Base-by-base conservation (phyloP, 2,113 vertebrate genomes). In the Oreochromis tanganicae region DNA sequence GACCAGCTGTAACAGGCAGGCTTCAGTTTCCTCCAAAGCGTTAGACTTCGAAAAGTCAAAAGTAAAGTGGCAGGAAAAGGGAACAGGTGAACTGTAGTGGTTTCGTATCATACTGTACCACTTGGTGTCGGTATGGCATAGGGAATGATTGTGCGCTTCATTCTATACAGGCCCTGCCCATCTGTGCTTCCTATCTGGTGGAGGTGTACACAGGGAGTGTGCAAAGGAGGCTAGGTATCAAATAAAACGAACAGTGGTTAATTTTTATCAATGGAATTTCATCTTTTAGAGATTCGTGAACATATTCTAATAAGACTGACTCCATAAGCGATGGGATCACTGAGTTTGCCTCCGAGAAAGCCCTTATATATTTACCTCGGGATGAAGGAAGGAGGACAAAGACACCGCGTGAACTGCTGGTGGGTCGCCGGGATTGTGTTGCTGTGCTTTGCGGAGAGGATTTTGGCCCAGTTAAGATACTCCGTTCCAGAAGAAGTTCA, bases 401-500 rank as follows among this genome's bases (percentile, higher is more conserved):
- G 91, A 19, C 80, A 34, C 52, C 71, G 86, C 1, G 52, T 1
- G 86, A 80, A 50, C 0, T 78, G 73, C 78, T 90, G 87, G n/a
- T 92, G 85, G 89, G 2, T 93, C 54, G 27, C 24, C 3, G 75
- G 57, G 10, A 66, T 90, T 88, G 16, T 93, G 24, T 83, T 93
- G 57, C 36, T 95, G 78, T 92, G 85, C 32, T 93, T 85, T 32
- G 78, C 21, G 4, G 55, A 91, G 50, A 32, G 9, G 0, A 84
- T 91, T 52, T 82, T 46, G 16, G 94, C 93, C 43, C 94, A 96
- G 68, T 0, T 94, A 10, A 86, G 87, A 81, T 96, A 96, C 56
- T 92, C 95, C 0, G 36, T 96, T 89, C 87, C 92, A n/a, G 96
- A 95, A 68, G 94, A 96, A 24, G 46, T 90, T 14, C 83, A 90